phyloP scores from a whole-genome alignment of 2,888 invertebrate genomes.

The Caenorhabditis auriculariae region DNA sequence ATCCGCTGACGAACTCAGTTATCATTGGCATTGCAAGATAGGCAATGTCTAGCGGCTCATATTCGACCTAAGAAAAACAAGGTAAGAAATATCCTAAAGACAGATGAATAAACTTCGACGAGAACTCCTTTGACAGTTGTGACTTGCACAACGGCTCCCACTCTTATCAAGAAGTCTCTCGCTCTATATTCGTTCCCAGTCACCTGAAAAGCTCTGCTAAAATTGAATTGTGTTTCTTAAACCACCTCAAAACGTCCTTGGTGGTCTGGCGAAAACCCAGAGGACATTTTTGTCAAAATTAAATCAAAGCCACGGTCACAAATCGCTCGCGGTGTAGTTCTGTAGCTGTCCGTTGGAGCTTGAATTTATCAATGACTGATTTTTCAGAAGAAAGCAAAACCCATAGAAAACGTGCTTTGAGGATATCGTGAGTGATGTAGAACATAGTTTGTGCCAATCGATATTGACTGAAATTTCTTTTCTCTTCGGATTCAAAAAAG shows the following conservation, averaged over 20 bases:
- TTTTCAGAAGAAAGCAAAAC: slow-evolving; percentile 5
- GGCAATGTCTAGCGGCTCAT: slow-evolving; percentile 38
- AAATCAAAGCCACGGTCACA: slow-evolving; percentile 55
- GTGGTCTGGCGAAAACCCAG: slow-evolving; percentile 30
- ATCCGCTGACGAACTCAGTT: slow-evolving; percentile 35
- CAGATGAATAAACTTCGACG: slow-evolving; percentile 30
- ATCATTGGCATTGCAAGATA: slow-evolving; percentile 35
- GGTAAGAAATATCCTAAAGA: not conserved
- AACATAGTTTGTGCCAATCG: slow-evolving; percentile 9
- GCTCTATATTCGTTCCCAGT: slow-evolving; percentile 48
- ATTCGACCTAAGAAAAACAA: slow-evolving; percentile 40
- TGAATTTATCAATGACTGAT: not conserved
- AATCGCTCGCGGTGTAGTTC: slow-evolving; percentile 33
- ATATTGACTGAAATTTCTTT: not conserved
- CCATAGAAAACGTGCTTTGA: slow-evolving; percentile 51
- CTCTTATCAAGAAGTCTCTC: slow-evolving; percentile 47
- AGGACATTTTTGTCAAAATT: slow-evolving; percentile 46
- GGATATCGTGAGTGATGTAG: slow-evolving; percentile 56
- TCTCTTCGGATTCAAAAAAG: not conserved
- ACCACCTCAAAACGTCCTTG: slow-evolving; percentile 30
- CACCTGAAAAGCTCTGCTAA: slow-evolving; percentile 12
- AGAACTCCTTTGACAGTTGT: slow-evolving; percentile 45
- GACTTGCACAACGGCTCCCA: slow-evolving; percentile 47
- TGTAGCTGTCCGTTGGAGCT: slow-evolving; percentile 32
- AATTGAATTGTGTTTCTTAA: not conserved